Base-by-base conservation (phyloP, 2,888 invertebrate species). In the Chydorus sphaericus region DNA sequence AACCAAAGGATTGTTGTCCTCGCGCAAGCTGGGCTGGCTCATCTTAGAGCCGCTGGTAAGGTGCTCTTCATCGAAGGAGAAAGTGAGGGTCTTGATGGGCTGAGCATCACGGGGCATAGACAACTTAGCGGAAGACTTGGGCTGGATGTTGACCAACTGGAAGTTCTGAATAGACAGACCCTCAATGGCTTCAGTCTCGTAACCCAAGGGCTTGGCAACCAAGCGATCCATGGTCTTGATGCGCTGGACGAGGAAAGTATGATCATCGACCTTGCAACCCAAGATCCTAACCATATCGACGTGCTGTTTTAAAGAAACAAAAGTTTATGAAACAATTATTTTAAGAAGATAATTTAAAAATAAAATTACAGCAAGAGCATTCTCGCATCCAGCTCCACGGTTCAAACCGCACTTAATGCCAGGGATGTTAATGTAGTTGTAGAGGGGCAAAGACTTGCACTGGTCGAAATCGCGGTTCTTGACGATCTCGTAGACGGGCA, bases 391-490 rank as follows among this genome's bases (percentile, higher is more conserved):
- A 2, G 48, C 18, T 14, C 37, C 37, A 20, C 39, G 30, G 18
- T 33, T n/a, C 16, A 36, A n/a, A 23, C 37, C 31, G 54, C 57
- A 57, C 14, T 53, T 48, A 14, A 62, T 36, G 56, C 59, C 62
- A 38, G 60, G 39, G 20, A 61, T 61, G 48, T 59, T 58, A 49
- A 59, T 54, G 58, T 58, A 58, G 50, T 61, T 58, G 30, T 61
- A 61, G 36, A 63, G 60, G 49, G 69, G 65, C 57, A 67, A 66
- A 55, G 64, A 60, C 48, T 58, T 58, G 64, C 70, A 70, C 59
- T 67, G 66, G 59, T 70, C 65, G 64, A 69, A 70, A 67, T 73
- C 68, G 61, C 70, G 62, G 39, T 69, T 64, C 65, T 72, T 71
- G 60, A 64, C 64, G 61, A 71, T 64, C 38, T 64, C 61, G 61